Base-by-base conservation (phyloP, 2,888 invertebrate species). In the Rhagonycha lutea region DNA sequence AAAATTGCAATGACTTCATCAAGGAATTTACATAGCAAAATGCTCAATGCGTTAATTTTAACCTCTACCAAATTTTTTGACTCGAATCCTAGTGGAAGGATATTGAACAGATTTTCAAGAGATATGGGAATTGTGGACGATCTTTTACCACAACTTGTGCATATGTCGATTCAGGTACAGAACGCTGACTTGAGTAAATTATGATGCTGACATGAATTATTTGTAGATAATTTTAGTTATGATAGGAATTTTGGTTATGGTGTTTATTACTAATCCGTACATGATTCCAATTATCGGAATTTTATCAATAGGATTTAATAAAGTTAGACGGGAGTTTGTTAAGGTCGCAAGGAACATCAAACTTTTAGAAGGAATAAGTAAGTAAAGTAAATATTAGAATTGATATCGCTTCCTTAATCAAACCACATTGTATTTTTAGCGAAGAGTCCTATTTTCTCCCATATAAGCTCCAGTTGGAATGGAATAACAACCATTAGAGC, bases 51-150 rank as follows among this genome's bases (percentile, higher is more conserved):
- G 68, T 91, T 97, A 83, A 89, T 96, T 5, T 89, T 92, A 79
- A 92, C 95, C 0, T 93, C 93, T 0, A 94, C 96, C 91, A 87
- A 92, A n/a, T 98, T 98, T 89, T 98, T 97, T 85, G 95, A 97
- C 83, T 91, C 89, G 0, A 97, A 97, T 88, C 94, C 96, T 0
- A 92, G 94, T 76, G 95, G 95, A 90, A 87, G 86, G 75, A 92
- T 95, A 80, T 86, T 95, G 47, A 95, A 95, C 86, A 88, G 95
- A 69, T 95, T 95, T 86, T 92, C 94, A 0, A 94, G 94, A 85
- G 95, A 95, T 83, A 90, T 93, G 83, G 94, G 91, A 0, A 88
- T 90, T 0, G 90, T 92, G 82, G 92, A 92, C 83, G 92, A 92
- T 79, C 80, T 89, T 7, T 82, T 92, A 12, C 91, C 92, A 0